Percentiles rank a stretch among this genome's conserved stretches.
phyloP scores from a whole-genome alignment of 1,140 invertebrate species.

The Ceratosolen fusciceps region DNA sequence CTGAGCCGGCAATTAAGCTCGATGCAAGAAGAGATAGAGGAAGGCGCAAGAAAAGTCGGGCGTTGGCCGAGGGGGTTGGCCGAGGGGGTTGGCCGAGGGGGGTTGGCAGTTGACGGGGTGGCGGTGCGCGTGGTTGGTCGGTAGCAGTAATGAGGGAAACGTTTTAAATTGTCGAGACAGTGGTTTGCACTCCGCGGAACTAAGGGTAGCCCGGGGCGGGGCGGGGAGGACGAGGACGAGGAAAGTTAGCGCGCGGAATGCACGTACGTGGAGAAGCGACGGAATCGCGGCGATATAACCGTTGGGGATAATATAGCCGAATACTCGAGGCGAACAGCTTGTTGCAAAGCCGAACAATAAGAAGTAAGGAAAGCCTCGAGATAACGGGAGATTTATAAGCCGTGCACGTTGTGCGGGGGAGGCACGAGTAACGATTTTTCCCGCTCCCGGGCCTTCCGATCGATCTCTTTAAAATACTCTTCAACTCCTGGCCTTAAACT shows the following conservation, averaged over 20 bases:
- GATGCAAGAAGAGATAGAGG: too few species aligned
- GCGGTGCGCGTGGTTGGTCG: too few species aligned
- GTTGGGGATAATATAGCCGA: not conserved
- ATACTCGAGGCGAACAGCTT: not conserved
- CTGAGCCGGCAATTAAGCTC: too few species aligned
- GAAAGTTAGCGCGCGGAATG: not conserved
- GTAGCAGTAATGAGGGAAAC: not conserved
- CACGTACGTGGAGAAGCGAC: not conserved
- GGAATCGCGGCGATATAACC: not conserved
- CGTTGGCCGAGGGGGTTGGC: too few species aligned
- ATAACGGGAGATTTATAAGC: not conserved
- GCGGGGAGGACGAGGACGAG: not conserved
- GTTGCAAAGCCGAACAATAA: slow-evolving; percentile 1
- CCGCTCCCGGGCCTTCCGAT: too few species aligned
- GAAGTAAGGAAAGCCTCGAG: not conserved
- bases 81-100: too few species aligned
- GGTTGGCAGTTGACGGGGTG: too few species aligned
- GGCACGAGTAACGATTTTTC: not conserved
- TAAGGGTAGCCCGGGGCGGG: too few species aligned
- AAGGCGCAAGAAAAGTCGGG: too few species aligned
- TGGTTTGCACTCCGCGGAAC: not conserved
- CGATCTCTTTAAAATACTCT: too few species aligned
- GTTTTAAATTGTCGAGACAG: not conserved
- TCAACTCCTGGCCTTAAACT: too few species aligned
- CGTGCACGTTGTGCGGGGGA: not conserved